phyloP scores from a whole-genome alignment of 1,140 invertebrate species.

The Steinernema feltiae region DNA sequence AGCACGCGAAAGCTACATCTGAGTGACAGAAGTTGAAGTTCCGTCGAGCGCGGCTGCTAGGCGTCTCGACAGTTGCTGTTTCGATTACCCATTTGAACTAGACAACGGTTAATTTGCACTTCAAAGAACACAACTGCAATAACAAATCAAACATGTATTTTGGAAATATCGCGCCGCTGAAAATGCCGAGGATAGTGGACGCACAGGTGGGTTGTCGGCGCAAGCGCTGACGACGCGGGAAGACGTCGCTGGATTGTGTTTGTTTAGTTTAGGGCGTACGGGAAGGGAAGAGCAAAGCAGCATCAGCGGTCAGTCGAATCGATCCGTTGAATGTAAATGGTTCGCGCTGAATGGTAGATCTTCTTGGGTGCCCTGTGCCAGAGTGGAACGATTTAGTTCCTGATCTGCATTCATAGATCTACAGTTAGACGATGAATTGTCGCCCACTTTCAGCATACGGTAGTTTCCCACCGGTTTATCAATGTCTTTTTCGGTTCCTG shows the following conservation, averaged over 20 bases:
- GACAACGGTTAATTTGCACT: background rate
- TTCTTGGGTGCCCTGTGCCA: too few species aligned
- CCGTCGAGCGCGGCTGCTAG: background rate
- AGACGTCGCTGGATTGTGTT: background rate
- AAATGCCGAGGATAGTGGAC: background rate
- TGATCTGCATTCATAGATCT: too few species aligned
- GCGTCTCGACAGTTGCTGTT: background rate
- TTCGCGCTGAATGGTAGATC: too few species aligned
- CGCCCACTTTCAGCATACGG: too few species aligned
- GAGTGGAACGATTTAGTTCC: too few species aligned
- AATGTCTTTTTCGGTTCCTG: too few species aligned
- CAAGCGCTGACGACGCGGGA: background rate
- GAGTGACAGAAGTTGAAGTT: background rate
- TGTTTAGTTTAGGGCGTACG: background rate
- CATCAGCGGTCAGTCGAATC: background rate
- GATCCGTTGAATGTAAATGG: too few species aligned
- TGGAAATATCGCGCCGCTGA: background rate
- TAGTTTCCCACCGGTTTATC: too few species aligned
- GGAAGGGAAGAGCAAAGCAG: too few species aligned
- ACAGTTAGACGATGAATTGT: too few species aligned
- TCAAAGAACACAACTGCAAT: too few species aligned
- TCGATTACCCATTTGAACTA: background rate
- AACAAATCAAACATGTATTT: too few species aligned
- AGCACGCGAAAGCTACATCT: background rate
- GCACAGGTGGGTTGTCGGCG: background rate